These are phyloP conservation scores for Dryobates pubescens DNA, from an alignment of 2,797 vertebrate genomes.

Conservation along the genomic window DNA sequence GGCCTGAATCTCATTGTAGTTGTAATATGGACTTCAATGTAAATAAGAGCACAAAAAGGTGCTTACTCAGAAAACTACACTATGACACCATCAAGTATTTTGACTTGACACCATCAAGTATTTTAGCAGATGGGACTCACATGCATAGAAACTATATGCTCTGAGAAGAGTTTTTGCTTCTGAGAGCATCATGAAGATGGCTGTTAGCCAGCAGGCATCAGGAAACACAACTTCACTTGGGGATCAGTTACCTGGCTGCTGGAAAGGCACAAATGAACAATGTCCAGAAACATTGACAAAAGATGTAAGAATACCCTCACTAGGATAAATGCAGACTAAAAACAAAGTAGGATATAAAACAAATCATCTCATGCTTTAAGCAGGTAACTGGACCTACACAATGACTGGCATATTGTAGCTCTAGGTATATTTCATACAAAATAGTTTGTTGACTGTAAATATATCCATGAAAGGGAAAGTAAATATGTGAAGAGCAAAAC, in stretches of 20 bases:
- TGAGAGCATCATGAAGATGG: neutral
- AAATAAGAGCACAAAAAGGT: neutral
- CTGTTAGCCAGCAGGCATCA: neutral
- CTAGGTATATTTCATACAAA: neutral
- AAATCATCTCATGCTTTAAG: neutral
- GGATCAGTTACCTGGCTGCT: neutral
- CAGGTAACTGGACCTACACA: neutral
- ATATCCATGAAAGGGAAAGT: slow-evolving; percentile 61
- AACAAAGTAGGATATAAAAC: neutral
- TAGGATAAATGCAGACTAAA: neutral
- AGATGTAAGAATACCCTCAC: neutral
- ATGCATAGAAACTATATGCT: neutral
- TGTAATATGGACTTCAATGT: neutral
- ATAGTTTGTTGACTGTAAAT: neutral
- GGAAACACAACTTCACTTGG: neutral
- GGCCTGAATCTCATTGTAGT: neutral
- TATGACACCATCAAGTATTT: neutral
- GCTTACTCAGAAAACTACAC: neutral
- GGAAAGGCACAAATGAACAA: neutral
- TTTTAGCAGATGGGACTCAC: neutral
- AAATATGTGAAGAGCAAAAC: slow-evolving; percentile 75
- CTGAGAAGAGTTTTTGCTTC: neutral
- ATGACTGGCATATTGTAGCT: neutral
- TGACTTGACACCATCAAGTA: neutral
- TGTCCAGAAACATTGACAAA: neutral